Conservation (phyloP, 2,113 vertebrate genomes). For the Bubo bubo region DNA sequence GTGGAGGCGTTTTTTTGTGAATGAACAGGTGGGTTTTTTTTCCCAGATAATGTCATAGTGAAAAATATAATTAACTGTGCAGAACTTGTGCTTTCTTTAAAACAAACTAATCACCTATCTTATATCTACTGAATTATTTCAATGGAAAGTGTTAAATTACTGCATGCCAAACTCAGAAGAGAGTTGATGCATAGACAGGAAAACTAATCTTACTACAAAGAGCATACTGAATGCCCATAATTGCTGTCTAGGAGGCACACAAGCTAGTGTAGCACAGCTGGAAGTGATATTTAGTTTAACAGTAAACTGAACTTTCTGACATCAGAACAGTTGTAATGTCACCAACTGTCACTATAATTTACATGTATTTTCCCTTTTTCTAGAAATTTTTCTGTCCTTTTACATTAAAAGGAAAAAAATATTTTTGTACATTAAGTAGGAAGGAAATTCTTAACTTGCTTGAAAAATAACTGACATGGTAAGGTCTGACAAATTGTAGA, state of each 20-base stretch:
- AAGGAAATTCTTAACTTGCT: background rate
- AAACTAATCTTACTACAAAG: conserved; percentile 33
- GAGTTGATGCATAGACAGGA: conserved; percentile 52
- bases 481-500: background rate
- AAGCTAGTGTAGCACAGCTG: conserved; percentile 36
- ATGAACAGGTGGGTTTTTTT: background rate
- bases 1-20: background rate
- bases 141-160: conserved; percentile 58
- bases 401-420: background rate
- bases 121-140: conserved; percentile 35
- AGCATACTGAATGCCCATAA: conserved; percentile 41
- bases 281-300: conserved; percentile 15
- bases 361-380: background rate
- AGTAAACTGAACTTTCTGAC: background rate
- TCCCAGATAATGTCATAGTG: background rate
- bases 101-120: conserved; percentile 24
- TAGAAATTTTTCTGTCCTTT: background rate
- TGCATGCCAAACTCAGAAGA: conserved; percentile 35
- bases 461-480: background rate
- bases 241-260: background rate
- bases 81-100: background rate
- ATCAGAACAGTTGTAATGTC: background rate
- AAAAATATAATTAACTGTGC: background rate
- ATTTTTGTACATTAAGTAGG: background rate
- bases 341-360: background rate